Evolutionary conservation across 2,113 vertebrate species (phyloP).

Genomic region (Meleagris gallopavo): DNA sequence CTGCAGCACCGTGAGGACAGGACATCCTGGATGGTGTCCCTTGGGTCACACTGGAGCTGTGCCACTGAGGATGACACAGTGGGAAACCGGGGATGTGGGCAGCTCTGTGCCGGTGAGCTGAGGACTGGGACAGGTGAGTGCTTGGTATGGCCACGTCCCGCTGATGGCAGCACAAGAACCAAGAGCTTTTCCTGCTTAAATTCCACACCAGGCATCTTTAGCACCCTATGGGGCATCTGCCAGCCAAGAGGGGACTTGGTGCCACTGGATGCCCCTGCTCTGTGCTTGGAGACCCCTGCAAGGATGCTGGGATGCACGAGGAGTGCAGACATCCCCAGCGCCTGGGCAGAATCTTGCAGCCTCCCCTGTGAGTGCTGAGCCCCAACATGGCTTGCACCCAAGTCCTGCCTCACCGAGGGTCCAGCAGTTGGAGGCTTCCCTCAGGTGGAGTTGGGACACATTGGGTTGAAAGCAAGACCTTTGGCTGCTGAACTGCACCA

Average conservation of each 20-base stretch:
- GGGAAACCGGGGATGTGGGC: background rate
- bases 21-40: accelerated
- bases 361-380: background rate
- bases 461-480: background rate
- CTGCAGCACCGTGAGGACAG: background rate
- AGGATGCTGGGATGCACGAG: background rate
- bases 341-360: background rate
- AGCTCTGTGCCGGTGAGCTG: background rate
- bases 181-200: background rate
- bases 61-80: background rate
- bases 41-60: background rate
- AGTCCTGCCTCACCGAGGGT: accelerated
- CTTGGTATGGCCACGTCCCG: background rate
- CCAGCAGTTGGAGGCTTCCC: background rate
- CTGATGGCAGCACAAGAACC: background rate
- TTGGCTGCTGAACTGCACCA: background rate
- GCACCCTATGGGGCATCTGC: background rate
- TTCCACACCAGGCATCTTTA: background rate
- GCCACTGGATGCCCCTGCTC: background rate
- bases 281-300: background rate
- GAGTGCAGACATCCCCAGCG: background rate
- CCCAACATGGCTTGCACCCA: background rate
- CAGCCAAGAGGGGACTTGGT: background rate
- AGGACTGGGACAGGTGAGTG: background rate
- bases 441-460: background rate